These are phyloP conservation scores for Calephelis perditalis DNA, from an alignment of 2,888 invertebrate species.

Conservation along the genomic window DNA sequence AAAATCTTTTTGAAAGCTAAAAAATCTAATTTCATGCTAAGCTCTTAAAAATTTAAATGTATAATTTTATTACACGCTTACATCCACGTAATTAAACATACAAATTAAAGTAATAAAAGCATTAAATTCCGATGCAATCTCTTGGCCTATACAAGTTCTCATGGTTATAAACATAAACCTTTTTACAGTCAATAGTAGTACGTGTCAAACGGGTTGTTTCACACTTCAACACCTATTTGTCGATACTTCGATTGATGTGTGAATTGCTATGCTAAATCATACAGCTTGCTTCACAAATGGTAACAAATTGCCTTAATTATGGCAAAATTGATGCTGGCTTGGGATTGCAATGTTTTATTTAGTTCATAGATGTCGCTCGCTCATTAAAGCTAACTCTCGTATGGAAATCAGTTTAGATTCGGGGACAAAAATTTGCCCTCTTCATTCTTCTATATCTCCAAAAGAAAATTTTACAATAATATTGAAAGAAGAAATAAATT, in stretches of 20 bases:
- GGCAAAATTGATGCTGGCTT: neutral
- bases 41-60: no score
- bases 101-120: neutral
- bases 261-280: conserved; percentile 45
- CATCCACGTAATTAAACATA: neutral
- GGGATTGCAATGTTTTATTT: no score
- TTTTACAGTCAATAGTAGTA: conserved; percentile 32
- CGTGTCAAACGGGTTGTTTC: conserved; percentile 51
- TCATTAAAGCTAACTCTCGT: no score
- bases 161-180: conserved; percentile 6
- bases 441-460: no score
- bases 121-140: neutral
- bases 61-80: no score
- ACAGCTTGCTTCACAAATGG: conserved; percentile 32
- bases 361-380: no score
- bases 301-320: conserved; percentile 30
- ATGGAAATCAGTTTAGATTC: no score
- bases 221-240: conserved; percentile 61
- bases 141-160: conserved; percentile 5
- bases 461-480: no score
- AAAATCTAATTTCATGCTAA: no score
- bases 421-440: no score
- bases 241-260: conserved; percentile 51
- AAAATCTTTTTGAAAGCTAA: no score
- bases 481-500: no score